Evolutionary conservation across 2,888 invertebrate genomes (phyloP).

Genomic region (Phaonia tiefii): DNA sequence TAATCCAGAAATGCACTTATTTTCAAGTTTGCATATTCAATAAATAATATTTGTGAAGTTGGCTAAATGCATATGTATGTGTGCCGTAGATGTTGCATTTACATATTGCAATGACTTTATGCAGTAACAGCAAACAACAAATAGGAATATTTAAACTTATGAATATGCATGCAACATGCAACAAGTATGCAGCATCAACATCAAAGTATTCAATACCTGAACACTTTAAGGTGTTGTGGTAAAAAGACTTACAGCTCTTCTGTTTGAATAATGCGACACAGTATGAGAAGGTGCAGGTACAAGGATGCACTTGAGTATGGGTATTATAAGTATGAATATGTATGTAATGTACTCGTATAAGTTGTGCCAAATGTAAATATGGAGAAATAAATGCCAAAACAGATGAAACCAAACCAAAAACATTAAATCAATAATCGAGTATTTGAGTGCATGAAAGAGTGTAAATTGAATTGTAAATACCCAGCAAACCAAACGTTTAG

Average conservation of each 20-base stretch:
- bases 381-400: constrained; percentile 19
- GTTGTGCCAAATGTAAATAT: constrained; percentile 46
- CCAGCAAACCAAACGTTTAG: too few species aligned
- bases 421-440: constrained; percentile 42
- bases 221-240: constrained; percentile 48
- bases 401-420: constrained; percentile 36
- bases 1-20: constrained; percentile 61
- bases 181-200: constrained; percentile 46
- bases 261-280: background rate
- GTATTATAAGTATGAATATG: background rate
- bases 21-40: constrained; percentile 51
- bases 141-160: constrained; percentile 36
- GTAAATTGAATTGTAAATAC: constrained; percentile 17
- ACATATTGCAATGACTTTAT: constrained; percentile 24
- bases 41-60: constrained; percentile 52
- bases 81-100: background rate
- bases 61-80: background rate
- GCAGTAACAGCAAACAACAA: constrained; percentile 24
- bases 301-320: too few species aligned
- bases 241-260: constrained; percentile 28
- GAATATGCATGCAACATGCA: constrained; percentile 56
- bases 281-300: too few species aligned
- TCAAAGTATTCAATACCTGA: constrained; percentile 14
- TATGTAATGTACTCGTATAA: constrained; percentile 42
- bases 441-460: background rate